Conservation (phyloP, 2,797 vertebrate species). For the Danio kyathit region DNA sequence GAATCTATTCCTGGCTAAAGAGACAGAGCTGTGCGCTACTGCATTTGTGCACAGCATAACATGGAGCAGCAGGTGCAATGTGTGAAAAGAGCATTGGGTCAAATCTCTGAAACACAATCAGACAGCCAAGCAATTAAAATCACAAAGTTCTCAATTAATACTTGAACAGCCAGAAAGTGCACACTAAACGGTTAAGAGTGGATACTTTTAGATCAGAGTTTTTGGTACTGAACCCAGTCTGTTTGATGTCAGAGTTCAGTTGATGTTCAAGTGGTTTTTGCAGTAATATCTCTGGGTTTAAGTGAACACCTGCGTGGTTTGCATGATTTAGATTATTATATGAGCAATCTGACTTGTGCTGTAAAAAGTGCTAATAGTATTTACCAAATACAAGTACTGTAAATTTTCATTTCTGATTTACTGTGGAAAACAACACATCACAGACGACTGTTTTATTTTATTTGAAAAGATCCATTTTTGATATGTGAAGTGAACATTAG, state of each 20-base stretch:
- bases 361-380: too few species aligned
- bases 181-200: not conserved
- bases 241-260: not conserved
- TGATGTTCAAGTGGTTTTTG: not conserved
- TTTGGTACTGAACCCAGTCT: not conserved
- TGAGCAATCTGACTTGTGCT: not conserved
- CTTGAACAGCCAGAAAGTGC: not conserved
- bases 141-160: constrained; percentile 30
- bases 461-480: too few species aligned
- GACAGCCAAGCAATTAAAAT: constrained; percentile 45
- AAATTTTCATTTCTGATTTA: too few species aligned
- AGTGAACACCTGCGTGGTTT: not conserved
- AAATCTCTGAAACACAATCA: constrained; percentile 39
- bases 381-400: too few species aligned
- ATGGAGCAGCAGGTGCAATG: constrained; percentile 27
- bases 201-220: not conserved
- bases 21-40: constrained; percentile 9
- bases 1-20: constrained; percentile 48
- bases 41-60: not conserved
- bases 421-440: too few species aligned
- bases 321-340: not conserved
- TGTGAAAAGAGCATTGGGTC: constrained; percentile 49
- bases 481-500: too few species aligned
- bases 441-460: too few species aligned
- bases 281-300: not conserved